Conservation (phyloP, 2,113 vertebrate species). For the Corythornis madagascariensis region DNA sequence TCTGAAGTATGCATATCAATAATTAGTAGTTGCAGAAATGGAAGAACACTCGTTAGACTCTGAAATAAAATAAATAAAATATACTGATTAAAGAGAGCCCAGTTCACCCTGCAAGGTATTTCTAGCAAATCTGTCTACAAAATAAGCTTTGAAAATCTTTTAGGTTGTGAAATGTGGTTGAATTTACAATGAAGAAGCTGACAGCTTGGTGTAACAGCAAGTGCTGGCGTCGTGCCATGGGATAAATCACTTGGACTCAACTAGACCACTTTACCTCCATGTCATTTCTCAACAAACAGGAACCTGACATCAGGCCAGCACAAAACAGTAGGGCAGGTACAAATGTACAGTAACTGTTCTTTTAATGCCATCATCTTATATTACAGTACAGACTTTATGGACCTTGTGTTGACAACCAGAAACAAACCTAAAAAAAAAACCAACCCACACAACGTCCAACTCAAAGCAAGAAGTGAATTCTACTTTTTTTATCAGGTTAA, state of each 20-base stretch:
- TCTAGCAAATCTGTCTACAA: constrained; percentile 18
- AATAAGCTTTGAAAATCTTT: constrained; percentile 33
- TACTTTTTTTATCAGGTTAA: background rate
- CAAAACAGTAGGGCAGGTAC: background rate
- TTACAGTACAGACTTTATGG: background rate
- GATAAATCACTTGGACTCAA: constrained; percentile 38
- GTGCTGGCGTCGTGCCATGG: background rate
- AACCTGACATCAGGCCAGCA: constrained; percentile 4
- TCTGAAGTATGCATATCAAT: background rate
- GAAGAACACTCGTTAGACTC: constrained; percentile 14
- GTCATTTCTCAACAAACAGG: constrained; percentile 28
- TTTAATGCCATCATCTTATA: background rate
- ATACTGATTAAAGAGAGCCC: background rate
- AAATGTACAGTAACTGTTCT: background rate
- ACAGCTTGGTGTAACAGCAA: constrained; percentile 9
- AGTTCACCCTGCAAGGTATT: background rate
- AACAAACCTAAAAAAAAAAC: background rate
- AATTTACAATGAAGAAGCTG: constrained; percentile 50
- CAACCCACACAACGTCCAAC: rapidly evolving
- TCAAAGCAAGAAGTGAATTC: background rate
- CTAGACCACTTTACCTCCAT: constrained; percentile 24
- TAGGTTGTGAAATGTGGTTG: background rate
- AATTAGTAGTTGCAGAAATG: constrained; percentile 8
- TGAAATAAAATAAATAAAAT: background rate
- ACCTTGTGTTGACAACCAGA: background rate